phyloP scores from a whole-genome alignment of 2,888 invertebrate genomes.

The Mellilla xanthometata region DNA sequence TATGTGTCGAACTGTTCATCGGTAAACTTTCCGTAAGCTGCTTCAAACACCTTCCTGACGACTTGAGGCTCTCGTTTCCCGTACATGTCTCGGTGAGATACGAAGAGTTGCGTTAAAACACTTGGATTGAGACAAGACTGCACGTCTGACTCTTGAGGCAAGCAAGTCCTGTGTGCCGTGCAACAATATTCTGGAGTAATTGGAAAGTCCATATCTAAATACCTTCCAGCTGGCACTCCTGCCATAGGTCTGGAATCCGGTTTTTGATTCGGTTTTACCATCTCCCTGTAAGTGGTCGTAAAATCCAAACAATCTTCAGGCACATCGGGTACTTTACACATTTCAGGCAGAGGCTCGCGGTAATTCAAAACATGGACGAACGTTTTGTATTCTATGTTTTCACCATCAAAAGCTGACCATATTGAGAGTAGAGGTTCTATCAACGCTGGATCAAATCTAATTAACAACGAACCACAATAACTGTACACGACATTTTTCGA shows the following conservation, averaged over 20 bases:
- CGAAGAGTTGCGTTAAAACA: constrained; percentile 54
- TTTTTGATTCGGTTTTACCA: constrained; percentile 58
- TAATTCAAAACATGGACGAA: constrained; percentile 76
- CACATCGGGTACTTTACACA: constrained; percentile 66
- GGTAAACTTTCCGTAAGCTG: constrained; percentile 71
- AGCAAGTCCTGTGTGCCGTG: constrained; percentile 49
- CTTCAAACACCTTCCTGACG: constrained; percentile 76
- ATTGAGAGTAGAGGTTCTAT: constrained; percentile 74
- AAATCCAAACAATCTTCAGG: constrained; percentile 56
- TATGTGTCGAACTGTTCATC: constrained; percentile 70
- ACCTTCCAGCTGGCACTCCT: constrained; percentile 68
- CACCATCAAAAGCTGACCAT: constrained; percentile 70
- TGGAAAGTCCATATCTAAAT: constrained; percentile 65
- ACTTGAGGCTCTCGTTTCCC: constrained; percentile 52
- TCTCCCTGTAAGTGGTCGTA: constrained; percentile 65
- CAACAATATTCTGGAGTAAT: constrained; percentile 52
- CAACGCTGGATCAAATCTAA: constrained; percentile 68
- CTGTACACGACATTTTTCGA: constrained; percentile 65
- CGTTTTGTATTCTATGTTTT: constrained; percentile 69
- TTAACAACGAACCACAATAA: constrained; percentile 60
- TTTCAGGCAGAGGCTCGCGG: constrained; percentile 58
- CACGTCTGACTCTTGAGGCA: constrained; percentile 64
- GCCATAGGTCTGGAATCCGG: constrained; percentile 48
- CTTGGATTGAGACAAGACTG: constrained; percentile 57
- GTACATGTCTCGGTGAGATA: constrained; percentile 67